Percentiles rank a stretch among this genome's conserved stretches.
phyloP scores from a whole-genome alignment of 2,113 vertebrate genomes.

The Xyliphius kryptos region DNA sequence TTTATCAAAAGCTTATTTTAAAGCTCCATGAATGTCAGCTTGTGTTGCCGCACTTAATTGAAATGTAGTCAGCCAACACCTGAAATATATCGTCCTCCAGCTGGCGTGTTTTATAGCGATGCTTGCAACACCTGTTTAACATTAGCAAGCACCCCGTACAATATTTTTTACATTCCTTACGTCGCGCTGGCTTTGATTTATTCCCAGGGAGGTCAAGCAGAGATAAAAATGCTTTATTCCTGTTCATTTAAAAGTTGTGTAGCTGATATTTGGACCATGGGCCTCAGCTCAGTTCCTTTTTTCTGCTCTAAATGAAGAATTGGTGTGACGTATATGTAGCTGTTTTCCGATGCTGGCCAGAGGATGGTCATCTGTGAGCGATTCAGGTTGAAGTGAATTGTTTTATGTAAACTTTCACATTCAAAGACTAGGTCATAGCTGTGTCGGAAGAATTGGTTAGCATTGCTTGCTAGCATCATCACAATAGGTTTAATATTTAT shows the following conservation, averaged over 20 bases:
- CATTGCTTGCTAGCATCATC: no score
- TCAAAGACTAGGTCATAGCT: no score
- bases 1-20: conserved; percentile 69
- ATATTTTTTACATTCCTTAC: conserved; percentile 65
- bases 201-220: conserved; percentile 48
- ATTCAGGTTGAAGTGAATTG: no score
- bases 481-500: no score
- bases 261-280: conserved; percentile 51
- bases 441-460: no score
- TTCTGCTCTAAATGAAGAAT: no score
- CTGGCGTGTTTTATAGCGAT: conserved; percentile 60
- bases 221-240: conserved; percentile 52
- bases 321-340: no score
- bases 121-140: conserved; percentile 63
- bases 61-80: conserved; percentile 55
- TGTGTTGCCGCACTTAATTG: conserved; percentile 63
- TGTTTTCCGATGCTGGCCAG: no score
- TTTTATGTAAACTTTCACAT: no score
- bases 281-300: no score
- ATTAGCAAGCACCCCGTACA: conserved; percentile 61
- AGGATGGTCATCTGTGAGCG: no score
- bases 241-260: conserved; percentile 45
- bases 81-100: conserved; percentile 58
- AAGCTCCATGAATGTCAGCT: conserved; percentile 65
- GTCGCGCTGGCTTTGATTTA: conserved; percentile 62